Evolutionary conservation across 2,888 invertebrate species (phyloP).

Genomic region (Teleiodes luculella): DNA sequence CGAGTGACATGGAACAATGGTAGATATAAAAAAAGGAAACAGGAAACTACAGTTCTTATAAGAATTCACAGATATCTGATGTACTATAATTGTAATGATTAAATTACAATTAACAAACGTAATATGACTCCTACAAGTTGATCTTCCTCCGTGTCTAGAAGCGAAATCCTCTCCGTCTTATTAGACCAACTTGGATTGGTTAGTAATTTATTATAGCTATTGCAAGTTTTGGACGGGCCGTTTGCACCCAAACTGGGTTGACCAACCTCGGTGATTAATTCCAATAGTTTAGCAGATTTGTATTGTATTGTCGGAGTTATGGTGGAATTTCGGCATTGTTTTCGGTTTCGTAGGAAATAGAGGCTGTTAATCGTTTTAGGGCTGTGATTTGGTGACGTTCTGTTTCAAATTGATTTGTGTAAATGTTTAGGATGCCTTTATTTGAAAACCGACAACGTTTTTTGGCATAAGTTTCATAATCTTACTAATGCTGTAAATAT

Average conservation of each 20-base stretch:
- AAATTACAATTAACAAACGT: not conserved
- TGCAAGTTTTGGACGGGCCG: conserved; percentile 50
- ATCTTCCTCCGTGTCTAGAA: conserved; percentile 17
- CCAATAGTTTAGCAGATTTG: conserved; percentile 39
- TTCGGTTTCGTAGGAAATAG: conserved; percentile 4
- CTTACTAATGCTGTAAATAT: too few species aligned
- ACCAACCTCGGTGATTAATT: conserved; percentile 43
- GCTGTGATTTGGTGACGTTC: not conserved
- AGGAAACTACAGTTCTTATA: too few species aligned
- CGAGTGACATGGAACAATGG: too few species aligned
- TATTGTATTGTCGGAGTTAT: conserved; percentile 13
- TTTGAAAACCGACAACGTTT: not conserved
- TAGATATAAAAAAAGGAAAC: too few species aligned
- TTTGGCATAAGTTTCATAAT: too few species aligned
- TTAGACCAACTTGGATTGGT: conserved; percentile 62
- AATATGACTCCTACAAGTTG: not conserved
- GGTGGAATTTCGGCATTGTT: conserved; percentile 5
- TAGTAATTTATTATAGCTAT: conserved; percentile 66
- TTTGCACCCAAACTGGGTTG: conserved; percentile 29
- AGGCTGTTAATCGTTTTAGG: not conserved
- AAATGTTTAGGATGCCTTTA: not conserved
- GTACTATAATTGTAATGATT: too few species aligned
- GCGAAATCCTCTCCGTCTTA: conserved; percentile 50
- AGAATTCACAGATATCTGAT: too few species aligned
- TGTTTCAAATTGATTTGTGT: not conserved